These are phyloP conservation scores for Anthoscopus minutus DNA, from an alignment of 2,113 vertebrate genomes.

Conservation along the genomic window DNA sequence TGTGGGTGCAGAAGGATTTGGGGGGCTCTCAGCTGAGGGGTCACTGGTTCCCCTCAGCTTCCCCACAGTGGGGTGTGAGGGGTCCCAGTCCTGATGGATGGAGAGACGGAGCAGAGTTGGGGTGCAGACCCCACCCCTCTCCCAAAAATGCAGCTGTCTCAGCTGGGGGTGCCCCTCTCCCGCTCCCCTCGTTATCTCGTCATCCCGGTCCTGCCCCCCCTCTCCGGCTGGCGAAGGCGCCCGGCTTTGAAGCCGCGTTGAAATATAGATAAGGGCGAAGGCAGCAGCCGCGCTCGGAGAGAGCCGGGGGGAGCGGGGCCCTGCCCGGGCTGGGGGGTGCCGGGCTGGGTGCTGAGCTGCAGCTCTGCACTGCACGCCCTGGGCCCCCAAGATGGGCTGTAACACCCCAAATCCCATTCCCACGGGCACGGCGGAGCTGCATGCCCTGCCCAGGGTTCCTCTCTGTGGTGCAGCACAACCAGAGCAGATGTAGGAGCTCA, in stretches of 20 bases:
- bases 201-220: not conserved
- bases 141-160: accelerated
- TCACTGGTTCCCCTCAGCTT: not conserved
- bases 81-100: not conserved
- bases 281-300: not conserved
- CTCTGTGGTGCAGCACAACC: no score
- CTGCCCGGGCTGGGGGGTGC: not conserved
- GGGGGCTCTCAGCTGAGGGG: not conserved
- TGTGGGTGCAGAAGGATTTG: accelerated
- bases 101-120: not conserved
- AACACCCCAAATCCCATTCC: not conserved
- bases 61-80: accelerated
- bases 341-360: not conserved
- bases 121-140: not conserved
- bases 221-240: constrained; percentile 3
- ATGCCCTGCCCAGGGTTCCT: not conserved
- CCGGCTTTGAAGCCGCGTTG: constrained; percentile 63
- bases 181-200: not conserved
- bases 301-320: not conserved
- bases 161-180: not conserved
- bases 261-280: constrained; percentile 66
- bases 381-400: accelerated
- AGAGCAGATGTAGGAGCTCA: not conserved
- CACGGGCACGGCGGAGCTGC: accelerated
- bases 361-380: not conserved